Base-by-base conservation (phyloP, 2,888 invertebrate genomes). In the Sesamia inferens region DNA sequence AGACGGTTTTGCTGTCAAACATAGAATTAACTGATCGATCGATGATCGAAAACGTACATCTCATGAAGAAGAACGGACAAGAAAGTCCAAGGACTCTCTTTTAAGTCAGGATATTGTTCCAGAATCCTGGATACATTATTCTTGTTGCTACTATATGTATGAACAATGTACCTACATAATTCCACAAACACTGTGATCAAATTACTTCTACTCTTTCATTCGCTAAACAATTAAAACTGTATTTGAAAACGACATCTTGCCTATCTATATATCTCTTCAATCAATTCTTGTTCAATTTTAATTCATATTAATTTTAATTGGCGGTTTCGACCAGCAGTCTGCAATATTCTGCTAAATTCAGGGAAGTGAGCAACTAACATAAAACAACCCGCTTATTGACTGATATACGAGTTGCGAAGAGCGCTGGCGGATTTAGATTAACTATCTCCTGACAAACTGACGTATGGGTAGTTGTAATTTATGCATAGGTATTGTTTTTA, bases 371-470 rank as follows among this genome's bases (percentile, higher is more conserved):
- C 11, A 54, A 14, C 39, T 78, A 44, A 66, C 54, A 58, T 42
- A 54, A 67, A 62, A 51, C 62, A 66, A 55, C 58, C 24, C 7
- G 16, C 24, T 24, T 24, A 58, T 51, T 22, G 82, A 82, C 63
- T 68, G 79, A 73, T 78, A 78, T 72, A 80, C 62, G 79, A 67
- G 69, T 57, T 67, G 42, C 47, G 72, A 63, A 47, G 58, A 57
- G 47, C 11, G 31, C 48, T 14, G 6, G 0, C 6, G 22, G 63
- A 72, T 71, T 76, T 65, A 59, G 71, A 24, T 55, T 39, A 68
- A 8, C n/a, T 61, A 54, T 22, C 55, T 55, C 55, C 42, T 47
- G 81, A 81, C 67, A 51, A 13, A 55, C 59, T 55, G 22, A 48
- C 39, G 42, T 14, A 22, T 61, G 0, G 55, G 22, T 55, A 55